These are phyloP conservation scores for Cynopterus brachyotis DNA, from an alignment of 2,113 vertebrate genomes.

Conservation along the genomic window DNA sequence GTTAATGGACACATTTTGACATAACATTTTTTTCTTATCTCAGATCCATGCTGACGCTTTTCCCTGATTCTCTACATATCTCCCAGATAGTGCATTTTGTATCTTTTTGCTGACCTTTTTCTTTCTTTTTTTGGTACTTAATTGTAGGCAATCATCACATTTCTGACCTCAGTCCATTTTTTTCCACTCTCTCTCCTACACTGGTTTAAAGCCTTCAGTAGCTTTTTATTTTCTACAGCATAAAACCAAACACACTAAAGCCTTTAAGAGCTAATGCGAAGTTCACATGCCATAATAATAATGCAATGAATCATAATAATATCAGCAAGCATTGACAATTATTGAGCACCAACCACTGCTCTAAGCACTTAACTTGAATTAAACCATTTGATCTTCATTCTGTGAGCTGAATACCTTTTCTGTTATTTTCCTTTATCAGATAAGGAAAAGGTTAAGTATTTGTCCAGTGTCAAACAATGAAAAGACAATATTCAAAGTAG, in stretches of 20 bases:
- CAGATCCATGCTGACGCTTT: not conserved
- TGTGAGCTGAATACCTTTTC: not conserved
- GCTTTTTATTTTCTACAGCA: not conserved
- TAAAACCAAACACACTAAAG: not conserved
- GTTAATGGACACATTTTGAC: not conserved
- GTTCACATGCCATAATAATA: not conserved
- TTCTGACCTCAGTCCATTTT: not conserved
- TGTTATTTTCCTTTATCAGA: not conserved
- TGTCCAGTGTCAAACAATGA: not conserved
- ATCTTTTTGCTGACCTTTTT: not conserved
- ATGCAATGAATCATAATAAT: not conserved
- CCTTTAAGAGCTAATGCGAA: not conserved
- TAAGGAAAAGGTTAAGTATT: not conserved
- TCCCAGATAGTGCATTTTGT: not conserved
- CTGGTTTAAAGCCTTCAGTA: not conserved
- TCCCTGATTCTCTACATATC: not conserved
- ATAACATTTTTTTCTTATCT: not conserved
- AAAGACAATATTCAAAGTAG: not conserved
- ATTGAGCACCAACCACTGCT: not conserved
- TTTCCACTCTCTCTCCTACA: not conserved
- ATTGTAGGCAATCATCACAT: not conserved
- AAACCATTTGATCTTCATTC: not conserved
- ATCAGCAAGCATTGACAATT: not conserved
- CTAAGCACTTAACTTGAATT: not conserved
- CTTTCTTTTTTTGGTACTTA: not conserved